Evolutionary conservation across 2,797 vertebrate genomes (phyloP).

Genomic region (Tragelaphus eurycerus): DNA sequence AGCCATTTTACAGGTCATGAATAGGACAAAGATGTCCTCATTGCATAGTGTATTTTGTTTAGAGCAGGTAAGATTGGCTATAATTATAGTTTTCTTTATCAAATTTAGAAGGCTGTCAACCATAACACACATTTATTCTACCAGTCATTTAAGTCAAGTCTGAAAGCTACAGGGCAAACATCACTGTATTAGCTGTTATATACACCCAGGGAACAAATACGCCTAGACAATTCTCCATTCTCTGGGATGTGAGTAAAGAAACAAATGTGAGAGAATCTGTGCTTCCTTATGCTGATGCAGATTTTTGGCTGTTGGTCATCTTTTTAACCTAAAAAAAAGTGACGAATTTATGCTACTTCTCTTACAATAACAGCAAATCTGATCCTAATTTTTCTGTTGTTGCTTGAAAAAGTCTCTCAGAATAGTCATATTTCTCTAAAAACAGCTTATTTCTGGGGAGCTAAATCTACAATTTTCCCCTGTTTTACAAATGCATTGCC

Average conservation of each 20-base stretch:
- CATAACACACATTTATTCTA: neutral
- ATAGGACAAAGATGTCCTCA: constrained; percentile 19
- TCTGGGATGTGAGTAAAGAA: neutral
- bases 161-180: neutral
- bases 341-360: neutral
- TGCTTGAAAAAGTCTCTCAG: neutral
- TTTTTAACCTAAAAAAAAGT: neutral
- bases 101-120: constrained; percentile 41
- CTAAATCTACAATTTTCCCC: neutral
- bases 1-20: constrained; percentile 5
- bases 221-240: constrained; percentile 13
- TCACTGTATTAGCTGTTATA: neutral
- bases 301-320: neutral
- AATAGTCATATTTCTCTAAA: neutral
- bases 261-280: neutral
- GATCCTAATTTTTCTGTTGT: neutral
- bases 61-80: neutral
- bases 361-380: neutral
- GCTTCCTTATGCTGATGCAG: neutral
- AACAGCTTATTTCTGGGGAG: neutral
- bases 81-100: constrained; percentile 49
- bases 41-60: constrained; percentile 22
- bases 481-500: neutral
- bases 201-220: neutral
- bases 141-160: neutral